Conservation (phyloP, 1,140 invertebrate species). For the Pogonomyrmex barbatus region DNA sequence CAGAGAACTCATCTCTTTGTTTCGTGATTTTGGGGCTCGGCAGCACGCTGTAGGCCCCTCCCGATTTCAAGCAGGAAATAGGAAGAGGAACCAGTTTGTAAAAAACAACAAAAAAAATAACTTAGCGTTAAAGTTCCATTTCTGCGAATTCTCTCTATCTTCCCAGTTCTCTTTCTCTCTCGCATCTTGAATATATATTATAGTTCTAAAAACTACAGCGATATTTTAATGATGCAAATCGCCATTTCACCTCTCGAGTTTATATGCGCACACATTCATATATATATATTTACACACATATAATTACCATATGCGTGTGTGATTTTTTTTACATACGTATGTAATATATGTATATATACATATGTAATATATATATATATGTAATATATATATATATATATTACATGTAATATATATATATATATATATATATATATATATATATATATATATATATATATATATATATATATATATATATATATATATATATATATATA, state of each 20-base stretch:
- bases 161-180: conserved; percentile 21
- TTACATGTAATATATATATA: too few relatives aligned
- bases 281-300: conserved; percentile 46
- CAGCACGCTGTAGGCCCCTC: neutral
- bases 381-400: too few relatives aligned
- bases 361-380: neutral
- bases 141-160: neutral
- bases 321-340: conserved; percentile 1
- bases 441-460: conserved; percentile 32
- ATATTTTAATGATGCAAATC: conserved; percentile 38
- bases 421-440: conserved; percentile 25
- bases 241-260: conserved; percentile 17
- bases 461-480: neutral
- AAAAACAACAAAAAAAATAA: neutral
- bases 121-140: neutral
- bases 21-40: neutral
- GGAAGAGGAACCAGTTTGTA: neutral
- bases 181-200: neutral
- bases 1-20: conserved; percentile 17
- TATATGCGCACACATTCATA: neutral
- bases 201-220: conserved; percentile 21
- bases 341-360: conserved; percentile 13
- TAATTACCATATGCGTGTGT: conserved; percentile 5
- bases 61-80: conserved; percentile 4
- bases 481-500: neutral